Evolutionary conservation across 2,888 invertebrate species (phyloP).

Genomic region (Drosophila prostipennis): DNA sequence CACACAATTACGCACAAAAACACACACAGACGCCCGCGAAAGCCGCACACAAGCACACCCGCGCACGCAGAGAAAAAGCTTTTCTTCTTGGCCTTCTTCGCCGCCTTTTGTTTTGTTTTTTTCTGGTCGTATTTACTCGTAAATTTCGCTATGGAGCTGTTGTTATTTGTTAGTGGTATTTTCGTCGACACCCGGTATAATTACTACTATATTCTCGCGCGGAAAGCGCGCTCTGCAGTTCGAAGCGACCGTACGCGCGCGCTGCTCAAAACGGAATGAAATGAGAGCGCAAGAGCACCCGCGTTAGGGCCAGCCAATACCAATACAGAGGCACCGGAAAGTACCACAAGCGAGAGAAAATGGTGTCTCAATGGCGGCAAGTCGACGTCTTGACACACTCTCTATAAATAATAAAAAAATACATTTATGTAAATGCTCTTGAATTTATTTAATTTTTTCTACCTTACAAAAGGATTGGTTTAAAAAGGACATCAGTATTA

Average conservation of each 20-base stretch:
- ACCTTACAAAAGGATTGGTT: no score
- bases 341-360: neutral
- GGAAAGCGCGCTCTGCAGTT: slow-evolving; percentile 1
- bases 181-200: slow-evolving; percentile 22
- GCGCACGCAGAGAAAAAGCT: slow-evolving; percentile 48
- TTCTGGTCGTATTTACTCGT: slow-evolving; percentile 9
- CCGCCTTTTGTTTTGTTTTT: slow-evolving; percentile 28
- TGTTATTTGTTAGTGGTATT: slow-evolving; percentile 20
- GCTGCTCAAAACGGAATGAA: slow-evolving; percentile 6
- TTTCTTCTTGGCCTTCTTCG: slow-evolving; percentile 24
- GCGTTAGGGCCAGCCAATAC: neutral
- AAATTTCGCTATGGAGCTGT: slow-evolving; percentile 5
- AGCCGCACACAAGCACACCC: slow-evolving; percentile 36
- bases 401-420: no score
- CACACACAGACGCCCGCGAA: slow-evolving; percentile 44
- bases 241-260: slow-evolving; percentile 1
- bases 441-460: no score
- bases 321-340: neutral
- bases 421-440: no score
- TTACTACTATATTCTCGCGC: slow-evolving; percentile 1
- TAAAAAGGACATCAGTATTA: no score
- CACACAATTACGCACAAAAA: slow-evolving; percentile 35
- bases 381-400: neutral
- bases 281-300: neutral
- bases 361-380: fast-evolving